phyloP scores from a whole-genome alignment of 2,888 invertebrate genomes.

The Chirona hameri region DNA sequence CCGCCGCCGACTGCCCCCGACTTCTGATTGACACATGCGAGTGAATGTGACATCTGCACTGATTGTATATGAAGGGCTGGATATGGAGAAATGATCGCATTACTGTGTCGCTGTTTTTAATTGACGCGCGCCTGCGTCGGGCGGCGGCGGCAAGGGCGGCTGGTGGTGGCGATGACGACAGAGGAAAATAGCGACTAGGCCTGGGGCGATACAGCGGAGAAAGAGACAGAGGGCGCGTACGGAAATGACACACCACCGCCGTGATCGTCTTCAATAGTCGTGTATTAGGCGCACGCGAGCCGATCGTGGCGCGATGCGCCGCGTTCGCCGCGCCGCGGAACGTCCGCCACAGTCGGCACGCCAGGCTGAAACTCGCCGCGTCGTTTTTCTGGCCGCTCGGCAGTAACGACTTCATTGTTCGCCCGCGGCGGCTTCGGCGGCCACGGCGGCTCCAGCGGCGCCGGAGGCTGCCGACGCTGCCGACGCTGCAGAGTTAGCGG shows the following conservation, averaged over 20 bases:
- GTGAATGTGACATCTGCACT: not conserved
- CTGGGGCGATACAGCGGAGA: not conserved
- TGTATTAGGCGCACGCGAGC: not conserved
- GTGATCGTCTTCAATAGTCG: not conserved
- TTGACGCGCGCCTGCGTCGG: slow-evolving; percentile 4
- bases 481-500: not conserved
- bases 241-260: not conserved
- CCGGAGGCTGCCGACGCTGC: not conserved
- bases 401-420: not conserved
- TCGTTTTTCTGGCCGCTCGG: not conserved
- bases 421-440: not conserved
- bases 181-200: not conserved
- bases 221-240: not conserved
- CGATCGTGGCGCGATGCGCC: not conserved
- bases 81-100: slow-evolving; percentile 12
- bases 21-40: slow-evolving; percentile 13
- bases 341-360: not conserved
- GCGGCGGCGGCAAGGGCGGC: not conserved
- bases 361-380: not conserved
- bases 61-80: slow-evolving; percentile 27
- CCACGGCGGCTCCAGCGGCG: not conserved
- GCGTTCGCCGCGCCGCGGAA: not conserved
- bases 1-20: not conserved
- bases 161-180: too few relatives aligned
- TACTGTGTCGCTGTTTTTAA: slow-evolving; percentile 5